phyloP scores from a whole-genome alignment of 2,888 invertebrate species.

The Bimastos eiseni region DNA sequence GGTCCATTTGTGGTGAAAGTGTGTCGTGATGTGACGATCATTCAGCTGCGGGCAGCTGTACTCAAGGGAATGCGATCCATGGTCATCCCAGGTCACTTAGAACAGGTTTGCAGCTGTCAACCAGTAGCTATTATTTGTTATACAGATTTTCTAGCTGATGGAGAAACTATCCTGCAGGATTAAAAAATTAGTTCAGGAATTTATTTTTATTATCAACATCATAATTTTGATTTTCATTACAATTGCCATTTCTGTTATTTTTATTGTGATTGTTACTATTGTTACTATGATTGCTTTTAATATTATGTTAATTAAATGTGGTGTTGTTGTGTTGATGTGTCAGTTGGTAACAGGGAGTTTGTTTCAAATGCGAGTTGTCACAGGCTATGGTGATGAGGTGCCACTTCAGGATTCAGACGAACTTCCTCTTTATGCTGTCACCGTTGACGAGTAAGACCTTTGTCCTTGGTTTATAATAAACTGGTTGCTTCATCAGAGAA shows the following conservation, averaged over 20 bases:
- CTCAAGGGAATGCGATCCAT: constrained; percentile 64
- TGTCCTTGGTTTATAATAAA: background rate
- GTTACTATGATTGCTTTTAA: background rate
- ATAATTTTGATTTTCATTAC: background rate
- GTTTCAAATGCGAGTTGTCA: constrained; percentile 5
- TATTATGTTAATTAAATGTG: background rate
- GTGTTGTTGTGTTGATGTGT: background rate
- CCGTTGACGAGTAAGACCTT: constrained; percentile 21
- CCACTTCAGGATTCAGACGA: background rate
- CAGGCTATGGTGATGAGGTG: background rate
- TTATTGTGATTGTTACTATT: background rate
- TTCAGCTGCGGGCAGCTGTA: constrained; percentile 83
- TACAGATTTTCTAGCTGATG: background rate
- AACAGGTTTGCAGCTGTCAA: constrained; percentile 44
- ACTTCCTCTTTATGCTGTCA: constrained; percentile 18
- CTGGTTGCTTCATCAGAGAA: no score
- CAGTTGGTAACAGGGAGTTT: background rate
- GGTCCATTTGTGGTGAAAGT: constrained; percentile 88
- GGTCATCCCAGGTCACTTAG: constrained; percentile 46
- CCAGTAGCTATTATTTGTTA: background rate
- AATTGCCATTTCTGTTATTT: background rate
- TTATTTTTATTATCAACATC: background rate
- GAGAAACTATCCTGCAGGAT: background rate
- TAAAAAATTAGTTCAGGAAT: background rate
- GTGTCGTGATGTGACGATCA: constrained; percentile 82